phyloP scores from a whole-genome alignment of 2,113 vertebrate species.

The Enhydra lutris region DNA sequence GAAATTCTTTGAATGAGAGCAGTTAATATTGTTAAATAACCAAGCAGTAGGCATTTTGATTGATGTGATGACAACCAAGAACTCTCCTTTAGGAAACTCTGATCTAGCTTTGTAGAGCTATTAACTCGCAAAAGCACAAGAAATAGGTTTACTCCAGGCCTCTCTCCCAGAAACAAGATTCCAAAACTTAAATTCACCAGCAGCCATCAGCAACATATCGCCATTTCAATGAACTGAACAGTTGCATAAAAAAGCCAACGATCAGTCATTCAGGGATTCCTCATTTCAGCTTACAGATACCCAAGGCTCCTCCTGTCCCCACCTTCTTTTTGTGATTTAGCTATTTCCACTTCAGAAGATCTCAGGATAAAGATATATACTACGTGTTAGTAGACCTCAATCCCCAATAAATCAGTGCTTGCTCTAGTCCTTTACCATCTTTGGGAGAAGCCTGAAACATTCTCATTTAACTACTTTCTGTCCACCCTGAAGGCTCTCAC shows the following conservation, averaged over 20 bases:
- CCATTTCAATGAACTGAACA: neutral
- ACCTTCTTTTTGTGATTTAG: neutral
- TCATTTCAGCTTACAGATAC: neutral
- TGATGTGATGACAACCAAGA: neutral
- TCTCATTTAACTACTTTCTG: neutral
- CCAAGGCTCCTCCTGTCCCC: neutral
- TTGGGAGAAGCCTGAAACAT: neutral
- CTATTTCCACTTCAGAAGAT: neutral
- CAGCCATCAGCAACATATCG: neutral
- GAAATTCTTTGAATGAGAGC: conserved; percentile 42
- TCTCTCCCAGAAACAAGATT: neutral
- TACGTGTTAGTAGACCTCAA: neutral
- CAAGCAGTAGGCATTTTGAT: neutral
- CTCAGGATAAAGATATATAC: neutral
- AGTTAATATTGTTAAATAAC: conserved; percentile 41
- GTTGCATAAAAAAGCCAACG: neutral
- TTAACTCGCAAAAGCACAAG: neutral
- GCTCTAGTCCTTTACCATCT: neutral
- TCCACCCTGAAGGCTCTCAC: neutral
- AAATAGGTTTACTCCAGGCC: neutral
- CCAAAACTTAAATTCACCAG: neutral
- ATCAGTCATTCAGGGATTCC: neutral
- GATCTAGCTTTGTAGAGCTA: neutral
- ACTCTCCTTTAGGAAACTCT: neutral
- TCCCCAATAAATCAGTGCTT: neutral